These are phyloP conservation scores for Phodopus roborovskii DNA, from an alignment of 2,113 vertebrate genomes.

Conservation along the genomic window DNA sequence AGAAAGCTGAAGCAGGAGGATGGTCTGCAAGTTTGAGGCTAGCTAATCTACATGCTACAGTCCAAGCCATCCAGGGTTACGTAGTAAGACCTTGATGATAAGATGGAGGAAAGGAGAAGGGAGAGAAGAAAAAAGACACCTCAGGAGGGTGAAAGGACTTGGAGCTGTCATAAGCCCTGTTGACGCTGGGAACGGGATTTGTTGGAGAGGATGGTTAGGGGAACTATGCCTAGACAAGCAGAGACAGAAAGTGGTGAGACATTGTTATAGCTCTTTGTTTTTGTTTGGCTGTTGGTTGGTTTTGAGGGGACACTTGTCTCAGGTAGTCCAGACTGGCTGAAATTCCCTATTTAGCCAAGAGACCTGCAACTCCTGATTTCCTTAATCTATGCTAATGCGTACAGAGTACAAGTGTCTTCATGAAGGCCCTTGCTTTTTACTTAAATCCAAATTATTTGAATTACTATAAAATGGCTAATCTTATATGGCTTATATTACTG, in stretches of 20 bases:
- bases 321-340: background rate
- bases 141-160: background rate
- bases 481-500: background rate
- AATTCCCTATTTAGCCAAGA: background rate
- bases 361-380: background rate
- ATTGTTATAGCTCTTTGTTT: background rate
- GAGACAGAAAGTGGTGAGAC: background rate
- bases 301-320: background rate
- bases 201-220: background rate
- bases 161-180: background rate
- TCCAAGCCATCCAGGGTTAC: background rate
- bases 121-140: background rate
- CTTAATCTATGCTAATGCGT: background rate
- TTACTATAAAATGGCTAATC: background rate
- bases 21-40: background rate
- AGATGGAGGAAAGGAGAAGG: background rate
- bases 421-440: background rate
- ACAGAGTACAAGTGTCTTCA: background rate
- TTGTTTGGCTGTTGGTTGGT: background rate
- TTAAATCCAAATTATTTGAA: constrained; percentile 9
- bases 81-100: background rate
- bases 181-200: background rate
- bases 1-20: background rate
- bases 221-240: background rate
- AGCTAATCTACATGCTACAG: too few relatives aligned